Evolutionary conservation across 2,113 vertebrate species (phyloP).

Genomic region (Cottus gobio): DNA sequence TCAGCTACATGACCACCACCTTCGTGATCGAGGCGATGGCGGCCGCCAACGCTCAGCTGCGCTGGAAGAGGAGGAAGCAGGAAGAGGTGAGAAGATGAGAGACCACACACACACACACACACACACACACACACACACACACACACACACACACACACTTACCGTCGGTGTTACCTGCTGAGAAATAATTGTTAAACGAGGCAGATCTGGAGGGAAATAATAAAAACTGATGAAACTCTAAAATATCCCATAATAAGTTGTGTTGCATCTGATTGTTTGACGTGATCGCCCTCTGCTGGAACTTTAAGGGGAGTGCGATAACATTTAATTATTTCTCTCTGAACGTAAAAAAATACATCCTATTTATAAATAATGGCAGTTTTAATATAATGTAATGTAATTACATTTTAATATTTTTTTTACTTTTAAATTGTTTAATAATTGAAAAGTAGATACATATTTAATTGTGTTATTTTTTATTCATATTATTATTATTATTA

Average conservation of each 20-base stretch:
- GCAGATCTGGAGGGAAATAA: background rate
- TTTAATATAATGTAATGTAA: background rate
- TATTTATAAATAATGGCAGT: background rate
- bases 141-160: too few relatives aligned
- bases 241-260: background rate
- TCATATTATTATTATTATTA: too few relatives aligned
- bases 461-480: too few relatives aligned
- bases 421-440: too few relatives aligned
- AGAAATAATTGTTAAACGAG: background rate
- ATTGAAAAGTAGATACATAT: too few relatives aligned
- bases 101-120: too few relatives aligned
- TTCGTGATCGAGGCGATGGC: conserved; percentile 99
- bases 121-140: too few relatives aligned
- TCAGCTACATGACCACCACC: conserved; percentile 96
- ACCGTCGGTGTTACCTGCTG: too few relatives aligned
- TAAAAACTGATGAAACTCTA: background rate
- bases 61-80: conserved; percentile 94
- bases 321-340: background rate
- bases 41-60: conserved; percentile 94
- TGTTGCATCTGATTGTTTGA: background rate
- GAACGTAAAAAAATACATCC: background rate
- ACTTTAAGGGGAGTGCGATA: background rate
- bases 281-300: conserved; percentile 49
- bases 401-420: too few relatives aligned
- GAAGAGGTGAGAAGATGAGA: conserved; percentile 85